phyloP scores from a whole-genome alignment of 2,113 vertebrate genomes.

The Montifringilla adamsi region DNA sequence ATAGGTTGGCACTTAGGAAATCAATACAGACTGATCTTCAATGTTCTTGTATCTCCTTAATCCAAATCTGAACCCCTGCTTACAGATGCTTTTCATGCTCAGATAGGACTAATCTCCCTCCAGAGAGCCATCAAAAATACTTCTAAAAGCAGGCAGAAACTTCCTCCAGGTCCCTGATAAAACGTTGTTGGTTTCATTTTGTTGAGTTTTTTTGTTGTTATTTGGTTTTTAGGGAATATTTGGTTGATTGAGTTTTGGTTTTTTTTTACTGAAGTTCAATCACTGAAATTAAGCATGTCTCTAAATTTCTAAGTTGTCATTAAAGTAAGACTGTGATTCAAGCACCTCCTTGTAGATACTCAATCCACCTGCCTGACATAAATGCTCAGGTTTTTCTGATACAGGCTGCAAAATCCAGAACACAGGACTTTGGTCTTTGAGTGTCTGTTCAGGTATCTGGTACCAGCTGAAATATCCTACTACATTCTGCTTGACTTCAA shows the following conservation, averaged over 20 bases:
- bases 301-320: not conserved
- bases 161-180: not conserved
- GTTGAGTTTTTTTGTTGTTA: not conserved
- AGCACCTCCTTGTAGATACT: not conserved
- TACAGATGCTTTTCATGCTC: not conserved
- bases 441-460: not conserved
- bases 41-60: not conserved
- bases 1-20: not conserved
- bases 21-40: not conserved
- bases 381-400: not conserved
- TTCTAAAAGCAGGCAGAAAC: not conserved
- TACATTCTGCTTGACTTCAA: not conserved
- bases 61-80: not conserved
- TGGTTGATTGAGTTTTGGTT: not conserved
- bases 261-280: not conserved
- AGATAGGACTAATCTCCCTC: not conserved
- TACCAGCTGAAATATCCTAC: not conserved
- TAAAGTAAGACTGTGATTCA: not conserved
- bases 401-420: not conserved
- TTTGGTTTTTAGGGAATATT: not conserved
- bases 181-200: accelerated
- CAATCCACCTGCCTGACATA: not conserved
- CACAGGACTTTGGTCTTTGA: not conserved
- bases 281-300: not conserved
- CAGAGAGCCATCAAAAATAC: not conserved